phyloP scores from a whole-genome alignment of 1,140 invertebrate species.

The Zophobas atratus region DNA sequence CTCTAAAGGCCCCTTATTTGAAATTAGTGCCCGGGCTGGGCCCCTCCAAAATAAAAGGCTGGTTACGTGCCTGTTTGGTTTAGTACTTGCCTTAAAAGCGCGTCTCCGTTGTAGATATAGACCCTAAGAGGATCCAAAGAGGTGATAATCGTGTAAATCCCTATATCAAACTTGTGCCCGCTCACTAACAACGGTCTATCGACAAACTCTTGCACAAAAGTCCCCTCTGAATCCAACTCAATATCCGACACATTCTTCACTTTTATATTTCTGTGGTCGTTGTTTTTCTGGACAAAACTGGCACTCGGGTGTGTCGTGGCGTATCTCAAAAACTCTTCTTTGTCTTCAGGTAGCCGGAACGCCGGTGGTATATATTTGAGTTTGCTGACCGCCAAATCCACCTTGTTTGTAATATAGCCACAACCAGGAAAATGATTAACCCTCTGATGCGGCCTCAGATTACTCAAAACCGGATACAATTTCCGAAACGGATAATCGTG shows the following conservation, averaged over 20 bases:
- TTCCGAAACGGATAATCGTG: slow-evolving; percentile 92
- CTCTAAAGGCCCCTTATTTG: too few relatives aligned
- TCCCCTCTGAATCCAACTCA: slow-evolving; percentile 80
- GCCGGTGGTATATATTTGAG: slow-evolving; percentile 87
- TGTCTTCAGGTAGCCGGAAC: slow-evolving; percentile 89
- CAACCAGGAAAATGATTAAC: slow-evolving; percentile 97
- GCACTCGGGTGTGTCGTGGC: slow-evolving; percentile 77
- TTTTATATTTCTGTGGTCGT: slow-evolving; percentile 91
- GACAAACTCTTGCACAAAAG: slow-evolving; percentile 94
- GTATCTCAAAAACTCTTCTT: slow-evolving; percentile 81
- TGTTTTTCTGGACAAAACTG: slow-evolving; percentile 93
- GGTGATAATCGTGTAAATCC: slow-evolving; percentile 94
- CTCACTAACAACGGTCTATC: slow-evolving; percentile 87
- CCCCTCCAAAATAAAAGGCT: too few relatives aligned
- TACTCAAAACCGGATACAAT: slow-evolving; percentile 74
- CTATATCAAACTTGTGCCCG: slow-evolving; percentile 97
- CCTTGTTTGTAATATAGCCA: slow-evolving; percentile 96
- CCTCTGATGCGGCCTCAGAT: slow-evolving; percentile 81
- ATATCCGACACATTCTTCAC: slow-evolving; percentile 82
- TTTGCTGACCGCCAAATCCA: slow-evolving; percentile 86
- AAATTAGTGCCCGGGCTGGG: too few relatives aligned
- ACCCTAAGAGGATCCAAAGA: slow-evolving; percentile 91
- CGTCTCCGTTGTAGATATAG: slow-evolving; percentile 92
- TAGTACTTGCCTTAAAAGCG: slow-evolving; percentile 78
- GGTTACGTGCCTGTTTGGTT: too few relatives aligned